A percentile compares a stretch with the other conserved stretches of the same genome.
phyloP scores from a whole-genome alignment of 2,888 invertebrate genomes.

The Platycnemis pennipes region DNA sequence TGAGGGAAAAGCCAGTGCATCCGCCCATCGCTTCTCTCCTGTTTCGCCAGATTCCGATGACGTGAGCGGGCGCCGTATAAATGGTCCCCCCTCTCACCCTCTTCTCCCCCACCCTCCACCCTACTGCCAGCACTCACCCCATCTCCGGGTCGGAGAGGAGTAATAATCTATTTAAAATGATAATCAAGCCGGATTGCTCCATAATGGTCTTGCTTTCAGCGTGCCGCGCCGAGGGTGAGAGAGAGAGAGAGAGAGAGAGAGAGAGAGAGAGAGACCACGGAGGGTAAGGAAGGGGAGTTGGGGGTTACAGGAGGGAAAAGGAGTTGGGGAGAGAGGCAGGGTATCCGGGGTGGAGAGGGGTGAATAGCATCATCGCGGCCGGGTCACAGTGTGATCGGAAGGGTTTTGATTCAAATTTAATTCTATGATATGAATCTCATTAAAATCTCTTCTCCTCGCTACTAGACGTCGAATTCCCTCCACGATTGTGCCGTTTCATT shows the following conservation, averaged over 20 bases:
- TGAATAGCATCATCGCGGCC: constrained; percentile 14
- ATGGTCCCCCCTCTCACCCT: background rate
- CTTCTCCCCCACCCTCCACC: background rate
- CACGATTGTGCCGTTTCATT: background rate
- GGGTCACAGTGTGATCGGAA: background rate
- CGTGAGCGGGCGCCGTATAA: constrained; percentile 29
- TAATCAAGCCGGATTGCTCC: constrained; percentile 57
- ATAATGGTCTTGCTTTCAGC: constrained; percentile 49
- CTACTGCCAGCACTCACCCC: background rate
- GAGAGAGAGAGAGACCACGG: background rate
- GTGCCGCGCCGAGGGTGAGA: background rate
- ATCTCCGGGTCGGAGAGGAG: constrained; percentile 28
- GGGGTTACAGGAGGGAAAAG: too few species aligned
- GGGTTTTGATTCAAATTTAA: constrained; percentile 54
- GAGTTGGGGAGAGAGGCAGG: background rate
- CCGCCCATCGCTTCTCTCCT: constrained; percentile 43
- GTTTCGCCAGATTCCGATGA: constrained; percentile 48
- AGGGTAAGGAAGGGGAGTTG: background rate
- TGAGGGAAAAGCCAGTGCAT: background rate
- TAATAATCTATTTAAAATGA: constrained; percentile 66
- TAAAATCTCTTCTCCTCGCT: constrained; percentile 43
- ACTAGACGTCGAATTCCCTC: background rate
- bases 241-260: background rate
- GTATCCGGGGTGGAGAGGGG: background rate
- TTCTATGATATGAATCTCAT: constrained; percentile 48